phyloP scores from a whole-genome alignment of 2,797 vertebrate species.

The Peromyscus eremicus region DNA sequence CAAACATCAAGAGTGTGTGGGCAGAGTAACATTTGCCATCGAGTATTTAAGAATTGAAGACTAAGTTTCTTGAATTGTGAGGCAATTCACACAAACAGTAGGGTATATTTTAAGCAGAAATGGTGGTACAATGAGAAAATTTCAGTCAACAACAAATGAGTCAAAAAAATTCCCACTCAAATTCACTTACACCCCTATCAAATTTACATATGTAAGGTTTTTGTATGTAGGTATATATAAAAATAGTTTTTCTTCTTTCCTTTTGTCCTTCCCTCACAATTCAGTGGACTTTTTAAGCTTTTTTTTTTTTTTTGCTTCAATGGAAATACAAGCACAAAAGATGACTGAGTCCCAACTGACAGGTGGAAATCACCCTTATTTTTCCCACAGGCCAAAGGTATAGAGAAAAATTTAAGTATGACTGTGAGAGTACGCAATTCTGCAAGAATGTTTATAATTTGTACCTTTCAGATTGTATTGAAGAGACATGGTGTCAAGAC shows the following conservation, averaged over 20 bases:
- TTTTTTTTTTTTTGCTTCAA: neutral
- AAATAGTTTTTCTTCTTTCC: neutral
- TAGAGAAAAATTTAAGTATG: neutral
- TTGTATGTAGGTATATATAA: neutral
- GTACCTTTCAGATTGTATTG: neutral
- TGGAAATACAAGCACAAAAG: neutral
- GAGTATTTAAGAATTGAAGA: slow-evolving; percentile 41
- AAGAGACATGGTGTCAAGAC: neutral
- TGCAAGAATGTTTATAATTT: neutral
- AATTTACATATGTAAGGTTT: neutral
- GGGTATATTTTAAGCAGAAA: slow-evolving; percentile 49
- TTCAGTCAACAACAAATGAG: slow-evolving; percentile 48
- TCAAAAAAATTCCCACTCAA: neutral
- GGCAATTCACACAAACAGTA: slow-evolving; percentile 59
- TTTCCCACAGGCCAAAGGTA: neutral
- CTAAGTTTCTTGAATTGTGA: slow-evolving; percentile 52
- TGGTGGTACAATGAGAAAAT: slow-evolving; percentile 33
- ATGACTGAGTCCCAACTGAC: neutral
- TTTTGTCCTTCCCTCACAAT: neutral
- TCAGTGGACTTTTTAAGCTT: neutral
- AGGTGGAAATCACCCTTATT: neutral
- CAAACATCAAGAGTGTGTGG: slow-evolving; percentile 60
- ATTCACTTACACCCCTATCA: neutral
- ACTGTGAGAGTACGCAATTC: neutral
- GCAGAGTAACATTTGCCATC: slow-evolving; percentile 56